A percentile compares a stretch with the other conserved stretches of the same genome.
These are phyloP conservation scores for Sinocyclocheilus anshuiensis DNA, from an alignment of 2,113 vertebrate genomes.

Conservation along the genomic window DNA sequence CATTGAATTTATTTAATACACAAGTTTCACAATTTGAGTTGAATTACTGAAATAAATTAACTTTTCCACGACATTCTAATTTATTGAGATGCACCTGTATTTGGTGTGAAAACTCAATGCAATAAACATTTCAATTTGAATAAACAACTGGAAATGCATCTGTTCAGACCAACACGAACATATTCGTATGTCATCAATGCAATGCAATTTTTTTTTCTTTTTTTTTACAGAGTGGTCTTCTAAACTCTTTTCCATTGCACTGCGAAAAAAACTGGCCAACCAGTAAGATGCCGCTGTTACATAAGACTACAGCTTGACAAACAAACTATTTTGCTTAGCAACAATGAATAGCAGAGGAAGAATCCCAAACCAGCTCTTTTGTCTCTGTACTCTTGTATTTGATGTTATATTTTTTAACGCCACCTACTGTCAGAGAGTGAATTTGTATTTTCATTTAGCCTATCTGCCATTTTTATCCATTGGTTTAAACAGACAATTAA, in stretches of 20 bases:
- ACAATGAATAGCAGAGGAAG: not conserved
- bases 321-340: too few species aligned
- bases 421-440: not conserved
- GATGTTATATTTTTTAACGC: not conserved
- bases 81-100: too few species aligned
- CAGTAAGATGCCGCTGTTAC: not conserved
- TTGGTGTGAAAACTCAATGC: not conserved
- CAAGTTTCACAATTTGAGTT: too few species aligned
- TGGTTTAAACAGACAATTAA: not conserved
- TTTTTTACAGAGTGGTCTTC: too few species aligned
- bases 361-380: not conserved
- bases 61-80: too few species aligned
- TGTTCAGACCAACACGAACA: not conserved
- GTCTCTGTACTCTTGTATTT: not conserved
- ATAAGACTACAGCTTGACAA: not conserved
- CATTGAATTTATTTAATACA: too few species aligned
- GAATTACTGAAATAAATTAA: too few species aligned
- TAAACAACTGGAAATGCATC: not conserved
- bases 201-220: not conserved
- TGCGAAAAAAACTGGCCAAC: not conserved
- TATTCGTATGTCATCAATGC: not conserved
- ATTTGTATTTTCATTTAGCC: not conserved
- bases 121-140: not conserved
- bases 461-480: not conserved
- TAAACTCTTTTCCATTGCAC: not conserved